phyloP scores from a whole-genome alignment of 1,140 invertebrate genomes.

The Cheumatopsyche charites region DNA sequence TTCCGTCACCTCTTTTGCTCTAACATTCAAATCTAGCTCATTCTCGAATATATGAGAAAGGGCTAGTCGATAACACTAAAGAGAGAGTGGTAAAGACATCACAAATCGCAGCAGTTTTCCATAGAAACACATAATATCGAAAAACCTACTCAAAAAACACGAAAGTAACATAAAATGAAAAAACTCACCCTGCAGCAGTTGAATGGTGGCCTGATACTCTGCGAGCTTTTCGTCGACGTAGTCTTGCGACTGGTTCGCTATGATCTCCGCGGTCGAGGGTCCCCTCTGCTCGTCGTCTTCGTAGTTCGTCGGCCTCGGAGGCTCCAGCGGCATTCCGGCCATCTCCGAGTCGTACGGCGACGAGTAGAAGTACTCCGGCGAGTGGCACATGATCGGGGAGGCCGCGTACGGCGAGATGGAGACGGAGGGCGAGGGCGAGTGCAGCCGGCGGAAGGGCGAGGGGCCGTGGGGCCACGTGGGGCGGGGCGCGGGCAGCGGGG shows the following conservation, averaged over 20 bases:
- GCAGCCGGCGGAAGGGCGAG: constrained; percentile 53
- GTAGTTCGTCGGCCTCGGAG: constrained; percentile 63
- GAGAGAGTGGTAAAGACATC: too few relatives aligned
- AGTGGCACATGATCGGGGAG: constrained; percentile 64
- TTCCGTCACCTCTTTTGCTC: too few relatives aligned
- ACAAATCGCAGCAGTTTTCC: background rate
- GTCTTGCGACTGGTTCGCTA: constrained; percentile 90
- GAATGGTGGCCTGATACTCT: constrained; percentile 91
- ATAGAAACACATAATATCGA: background rate
- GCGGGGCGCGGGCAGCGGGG: constrained; percentile 56
- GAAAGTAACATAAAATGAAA: constrained; percentile 10
- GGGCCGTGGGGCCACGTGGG: constrained; percentile 55
- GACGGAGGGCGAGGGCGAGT: constrained; percentile 58
- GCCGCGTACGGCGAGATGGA: constrained; percentile 60
- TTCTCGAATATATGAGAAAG: too few relatives aligned
- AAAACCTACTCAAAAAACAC: background rate
- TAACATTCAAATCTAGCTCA: too few relatives aligned
- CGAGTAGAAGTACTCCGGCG: constrained; percentile 69
- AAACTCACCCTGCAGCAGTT: constrained; percentile 82
- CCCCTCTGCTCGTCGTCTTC: constrained; percentile 74
- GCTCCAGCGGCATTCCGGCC: constrained; percentile 72
- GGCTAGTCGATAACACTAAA: too few relatives aligned
- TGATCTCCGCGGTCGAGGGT: constrained; percentile 87
- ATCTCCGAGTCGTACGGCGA: constrained; percentile 67
- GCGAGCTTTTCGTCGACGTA: constrained; percentile 92